phyloP scores from a whole-genome alignment of 2,888 invertebrate genomes.

The Belgica antarctica region DNA sequence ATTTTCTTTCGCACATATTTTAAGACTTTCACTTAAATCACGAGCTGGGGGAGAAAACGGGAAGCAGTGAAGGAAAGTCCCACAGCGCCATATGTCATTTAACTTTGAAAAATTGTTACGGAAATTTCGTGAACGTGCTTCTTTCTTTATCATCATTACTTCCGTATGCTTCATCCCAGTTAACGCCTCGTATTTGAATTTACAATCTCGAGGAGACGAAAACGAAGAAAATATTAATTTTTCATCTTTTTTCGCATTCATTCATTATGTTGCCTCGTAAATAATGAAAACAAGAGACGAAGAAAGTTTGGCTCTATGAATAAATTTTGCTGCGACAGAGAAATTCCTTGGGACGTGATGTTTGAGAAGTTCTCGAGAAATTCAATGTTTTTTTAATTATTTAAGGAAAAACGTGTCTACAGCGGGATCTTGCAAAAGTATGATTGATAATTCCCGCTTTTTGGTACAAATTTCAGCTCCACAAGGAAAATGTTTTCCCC shows the following conservation, averaged over 20 bases:
- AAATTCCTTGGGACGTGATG: neutral
- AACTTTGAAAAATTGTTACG: constrained; percentile 39
- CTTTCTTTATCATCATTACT: constrained; percentile 39
- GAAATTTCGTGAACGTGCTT: constrained; percentile 42
- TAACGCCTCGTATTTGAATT: constrained; percentile 40
- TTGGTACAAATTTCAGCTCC: constrained; percentile 12
- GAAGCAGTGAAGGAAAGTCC: neutral
- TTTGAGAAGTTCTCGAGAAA: neutral
- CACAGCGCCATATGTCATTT: constrained; percentile 42
- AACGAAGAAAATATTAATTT: constrained; percentile 34
- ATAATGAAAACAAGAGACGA: constrained; percentile 31
- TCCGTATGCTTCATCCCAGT: constrained; percentile 36
- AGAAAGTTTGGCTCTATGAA: constrained; percentile 36
- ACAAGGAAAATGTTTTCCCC: too few species aligned
- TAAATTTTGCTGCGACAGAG: constrained; percentile 17
- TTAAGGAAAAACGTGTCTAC: constrained; percentile 5
- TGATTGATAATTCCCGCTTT: neutral
- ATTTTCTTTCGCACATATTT: constrained; percentile 33
- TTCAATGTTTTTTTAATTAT: constrained; percentile 32
- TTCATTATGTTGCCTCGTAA: constrained; percentile 39
- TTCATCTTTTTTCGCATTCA: constrained; percentile 30
- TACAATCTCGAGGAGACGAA: neutral
- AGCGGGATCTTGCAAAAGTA: neutral
- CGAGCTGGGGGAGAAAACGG: neutral
- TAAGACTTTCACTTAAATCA: neutral